These are phyloP conservation scores for Tetragonula clypearis DNA, from an alignment of 1,140 invertebrate species.

Conservation along the genomic window DNA sequence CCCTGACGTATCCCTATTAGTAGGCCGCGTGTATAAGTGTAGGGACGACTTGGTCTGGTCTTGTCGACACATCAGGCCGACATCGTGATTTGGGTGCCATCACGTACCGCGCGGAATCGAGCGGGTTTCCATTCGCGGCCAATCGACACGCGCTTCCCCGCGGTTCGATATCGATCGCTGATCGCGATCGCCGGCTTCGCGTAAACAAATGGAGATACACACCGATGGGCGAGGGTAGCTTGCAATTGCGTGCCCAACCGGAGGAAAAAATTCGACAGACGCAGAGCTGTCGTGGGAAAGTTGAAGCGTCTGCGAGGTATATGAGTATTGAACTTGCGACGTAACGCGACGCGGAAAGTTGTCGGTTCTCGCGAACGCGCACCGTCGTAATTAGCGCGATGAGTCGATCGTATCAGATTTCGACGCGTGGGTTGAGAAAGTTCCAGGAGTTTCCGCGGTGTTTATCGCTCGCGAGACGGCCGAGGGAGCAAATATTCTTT, in stretches of 20 bases:
- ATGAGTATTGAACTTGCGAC: neutral
- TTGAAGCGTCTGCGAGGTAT: neutral
- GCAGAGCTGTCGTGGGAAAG: neutral
- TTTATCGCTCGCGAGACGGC: neutral
- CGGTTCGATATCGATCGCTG: constrained; percentile 35
- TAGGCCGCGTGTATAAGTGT: constrained; percentile 7
- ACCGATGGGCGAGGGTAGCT: neutral
- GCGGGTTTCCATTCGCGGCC: constrained; percentile 66
- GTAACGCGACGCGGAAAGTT: neutral
- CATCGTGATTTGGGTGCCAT: constrained; percentile 69
- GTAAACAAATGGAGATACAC: constrained; percentile 56
- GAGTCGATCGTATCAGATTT: neutral
- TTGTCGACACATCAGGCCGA: constrained; percentile 26
- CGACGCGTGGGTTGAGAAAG: neutral
- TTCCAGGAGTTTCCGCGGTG: neutral
- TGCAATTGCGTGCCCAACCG: neutral
- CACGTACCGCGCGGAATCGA: constrained; percentile 61
- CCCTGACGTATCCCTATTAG: constrained; percentile 47
- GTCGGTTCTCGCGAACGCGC: neutral
- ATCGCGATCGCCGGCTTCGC: neutral
- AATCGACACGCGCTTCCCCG: constrained; percentile 44
- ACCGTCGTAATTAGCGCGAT: neutral
- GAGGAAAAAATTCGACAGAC: neutral
- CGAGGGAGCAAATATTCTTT: neutral
- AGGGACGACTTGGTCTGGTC: neutral